Evolutionary conservation across 92 coral and sea anemone genomes (phyloP).

Genomic region (Hydrozoanthus gracilis): DNA sequence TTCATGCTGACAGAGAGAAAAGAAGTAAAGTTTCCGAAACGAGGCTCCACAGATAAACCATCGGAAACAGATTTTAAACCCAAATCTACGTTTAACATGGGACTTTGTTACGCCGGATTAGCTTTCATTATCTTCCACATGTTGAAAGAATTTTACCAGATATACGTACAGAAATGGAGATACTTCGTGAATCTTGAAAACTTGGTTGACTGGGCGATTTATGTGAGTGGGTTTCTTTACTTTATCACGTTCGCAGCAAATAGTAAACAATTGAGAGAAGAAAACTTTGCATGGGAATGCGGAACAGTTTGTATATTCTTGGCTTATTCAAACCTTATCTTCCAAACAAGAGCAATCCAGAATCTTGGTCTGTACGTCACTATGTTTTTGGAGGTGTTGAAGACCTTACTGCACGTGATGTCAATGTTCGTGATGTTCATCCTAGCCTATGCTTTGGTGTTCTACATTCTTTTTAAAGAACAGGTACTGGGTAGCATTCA

Average conservation of each 20-base stretch:
- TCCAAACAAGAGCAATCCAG: slow-evolving; percentile 69
- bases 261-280: slow-evolving; percentile 42
- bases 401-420: slow-evolving; percentile 72
- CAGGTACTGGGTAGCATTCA: slow-evolving; percentile 60
- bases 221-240: slow-evolving; percentile 64
- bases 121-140: slow-evolving; percentile 64
- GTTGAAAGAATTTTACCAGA: slow-evolving; percentile 70
- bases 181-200: slow-evolving; percentile 67
- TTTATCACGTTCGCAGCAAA: slow-evolving; percentile 52
- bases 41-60: not conserved
- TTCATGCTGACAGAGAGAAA: slow-evolving; percentile 73
- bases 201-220: slow-evolving; percentile 66
- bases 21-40: slow-evolving; percentile 13
- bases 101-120: slow-evolving; percentile 49
- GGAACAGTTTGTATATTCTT: slow-evolving; percentile 80
- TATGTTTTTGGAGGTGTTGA: slow-evolving; percentile 85
- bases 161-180: slow-evolving; percentile 51
- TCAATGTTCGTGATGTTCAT: slow-evolving; percentile 70
- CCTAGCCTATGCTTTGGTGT: slow-evolving; percentile 81
- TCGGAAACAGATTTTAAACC: slow-evolving; percentile 43
- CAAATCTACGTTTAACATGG: slow-evolving; percentile 29
- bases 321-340: slow-evolving; percentile 79
- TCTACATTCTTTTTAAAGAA: slow-evolving; percentile 81
- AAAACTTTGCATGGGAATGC: slow-evolving; percentile 68
- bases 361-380: slow-evolving; percentile 86